Conservation (phyloP, 2,113 vertebrate genomes). For the Rhizomys pruinosus region DNA sequence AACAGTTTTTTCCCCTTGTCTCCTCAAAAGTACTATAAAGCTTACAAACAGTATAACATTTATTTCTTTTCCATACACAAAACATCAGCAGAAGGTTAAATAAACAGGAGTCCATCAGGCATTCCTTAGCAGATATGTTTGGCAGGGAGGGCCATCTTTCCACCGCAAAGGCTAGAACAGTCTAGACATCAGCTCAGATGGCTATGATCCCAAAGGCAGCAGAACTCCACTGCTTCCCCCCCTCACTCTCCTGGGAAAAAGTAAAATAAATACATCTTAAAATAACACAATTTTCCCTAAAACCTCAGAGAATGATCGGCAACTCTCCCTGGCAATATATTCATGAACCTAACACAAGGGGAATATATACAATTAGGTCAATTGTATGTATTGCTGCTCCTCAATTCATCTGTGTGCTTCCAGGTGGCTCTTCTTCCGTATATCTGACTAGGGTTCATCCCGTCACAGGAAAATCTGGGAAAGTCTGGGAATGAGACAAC, state of each 20-base stretch:
- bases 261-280: neutral
- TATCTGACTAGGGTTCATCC: neutral
- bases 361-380: neutral
- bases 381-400: neutral
- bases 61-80: slow-evolving; percentile 3
- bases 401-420: neutral
- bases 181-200: neutral
- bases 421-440: neutral
- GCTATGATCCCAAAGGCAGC: neutral
- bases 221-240: neutral
- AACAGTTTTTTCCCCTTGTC: neutral
- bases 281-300: neutral
- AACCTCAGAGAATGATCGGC: neutral
- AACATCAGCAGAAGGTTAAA: neutral
- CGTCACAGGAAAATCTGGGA: neutral
- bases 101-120: neutral
- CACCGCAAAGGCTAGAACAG: neutral
- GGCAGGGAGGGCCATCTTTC: neutral
- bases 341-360: neutral
- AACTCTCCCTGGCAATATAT: neutral
- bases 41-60: slow-evolving; percentile 31
- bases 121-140: neutral
- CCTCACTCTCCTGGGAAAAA: neutral
- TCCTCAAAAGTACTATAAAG: slow-evolving; percentile 2
- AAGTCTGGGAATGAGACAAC: neutral